Base-by-base conservation (phyloP, 2,888 invertebrate genomes). In the Mellilla xanthometata region DNA sequence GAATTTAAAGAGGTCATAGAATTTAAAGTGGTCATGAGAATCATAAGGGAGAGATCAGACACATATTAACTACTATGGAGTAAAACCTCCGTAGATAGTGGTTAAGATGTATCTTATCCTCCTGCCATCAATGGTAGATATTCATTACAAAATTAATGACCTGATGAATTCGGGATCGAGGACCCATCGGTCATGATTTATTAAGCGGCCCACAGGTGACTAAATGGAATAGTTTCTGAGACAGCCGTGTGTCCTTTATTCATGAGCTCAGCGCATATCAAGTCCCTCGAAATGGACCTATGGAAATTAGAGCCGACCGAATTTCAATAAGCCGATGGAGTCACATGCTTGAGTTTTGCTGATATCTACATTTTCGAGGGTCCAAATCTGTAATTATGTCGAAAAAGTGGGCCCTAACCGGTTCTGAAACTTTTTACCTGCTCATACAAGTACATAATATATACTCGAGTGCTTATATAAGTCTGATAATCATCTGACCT, bases 211-310 rank as follows among this genome's bases (percentile, higher is more conserved):
- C 39, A 45, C 39, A 33, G 28, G 54, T 49, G 47, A 34, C 39
- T 46, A 44, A 56, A 56, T 42, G 49, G 49, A 52, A 62, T 58
- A 57, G 54, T 56, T 60, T 55, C 53, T 26, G 34, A 52, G 44
- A 53, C 52, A 57, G 56, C 35, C 45, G 11, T 42, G 51, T 51
- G 47, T 50, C 60, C 58, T 54, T 69, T 69, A 69, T 69, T 68
- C 70, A 68, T 69, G 64, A 68, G 54, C 51, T 53, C 49, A 45
- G 44, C 48, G 52, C 50, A 52, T 56, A 56, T 51, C 54, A 47
- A 57, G 47, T 40, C 52, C 39, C 49, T 49, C 42, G 45, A 43
- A 54, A 43, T 33, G 59, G 60, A 49, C 46, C 52, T 59, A 61
- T 61, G 62, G 59, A 65, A 65, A 65, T 67, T 54, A 59, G 52